Conservation (phyloP, 2,888 invertebrate genomes). For the Pseudoips prasinana region DNA sequence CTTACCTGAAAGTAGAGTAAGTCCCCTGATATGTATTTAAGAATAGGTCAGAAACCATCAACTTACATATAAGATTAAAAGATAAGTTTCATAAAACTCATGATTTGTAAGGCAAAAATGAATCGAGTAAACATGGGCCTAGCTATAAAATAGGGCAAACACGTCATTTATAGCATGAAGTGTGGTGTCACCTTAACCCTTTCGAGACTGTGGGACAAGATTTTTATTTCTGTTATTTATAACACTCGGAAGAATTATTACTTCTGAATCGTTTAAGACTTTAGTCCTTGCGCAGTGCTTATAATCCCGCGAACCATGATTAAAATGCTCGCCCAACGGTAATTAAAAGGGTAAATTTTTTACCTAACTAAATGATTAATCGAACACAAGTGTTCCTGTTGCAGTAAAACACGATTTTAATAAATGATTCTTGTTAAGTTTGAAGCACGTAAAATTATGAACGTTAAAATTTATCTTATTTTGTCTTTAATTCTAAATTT, state of each 20-base stretch:
- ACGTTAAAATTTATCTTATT: neutral
- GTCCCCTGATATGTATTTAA: too few species aligned
- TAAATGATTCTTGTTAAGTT: conserved; percentile 22
- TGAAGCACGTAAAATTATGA: conserved; percentile 4
- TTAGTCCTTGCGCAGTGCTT: conserved; percentile 76
- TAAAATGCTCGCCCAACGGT: conserved; percentile 69
- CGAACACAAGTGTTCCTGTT: conserved; percentile 41
- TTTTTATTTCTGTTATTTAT: conserved; percentile 76
- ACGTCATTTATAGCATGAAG: too few species aligned
- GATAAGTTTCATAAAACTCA: too few species aligned
- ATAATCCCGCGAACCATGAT: conserved; percentile 71
- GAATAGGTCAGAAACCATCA: too few species aligned
- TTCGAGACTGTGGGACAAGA: conserved; percentile 43
- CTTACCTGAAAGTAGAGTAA: too few species aligned
- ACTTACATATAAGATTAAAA: too few species aligned
- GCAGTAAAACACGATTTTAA: conserved; percentile 25
- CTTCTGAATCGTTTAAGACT: conserved; percentile 81
- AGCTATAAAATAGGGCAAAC: too few species aligned
- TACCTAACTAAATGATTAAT: conserved; percentile 64
- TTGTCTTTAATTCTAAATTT: too few species aligned
- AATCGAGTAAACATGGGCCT: too few species aligned
- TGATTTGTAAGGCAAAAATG: too few species aligned
- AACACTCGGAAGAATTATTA: conserved; percentile 78
- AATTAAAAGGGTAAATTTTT: conserved; percentile 78
- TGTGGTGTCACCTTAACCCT: conserved; percentile 43